A percentile compares a stretch with the other conserved stretches of the same genome.
These are phyloP conservation scores for Bombus pascuorum DNA, from an alignment of 1,140 invertebrate genomes.

Conservation along the genomic window DNA sequence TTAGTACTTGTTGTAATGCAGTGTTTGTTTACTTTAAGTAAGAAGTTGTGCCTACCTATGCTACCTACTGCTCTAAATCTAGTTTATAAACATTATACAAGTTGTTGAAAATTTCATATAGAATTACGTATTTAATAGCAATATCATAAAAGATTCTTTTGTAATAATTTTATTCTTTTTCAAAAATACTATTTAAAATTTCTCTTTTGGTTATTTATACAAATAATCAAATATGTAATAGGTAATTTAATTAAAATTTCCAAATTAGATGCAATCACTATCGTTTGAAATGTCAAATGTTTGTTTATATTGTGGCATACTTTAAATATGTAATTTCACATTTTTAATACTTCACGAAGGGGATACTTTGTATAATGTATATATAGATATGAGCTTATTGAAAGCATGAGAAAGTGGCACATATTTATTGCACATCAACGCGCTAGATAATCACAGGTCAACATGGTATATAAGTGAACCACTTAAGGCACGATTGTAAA, in stretches of 20 bases:
- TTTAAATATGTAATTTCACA: neutral
- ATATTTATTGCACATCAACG: neutral
- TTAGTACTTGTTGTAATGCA: too few species aligned
- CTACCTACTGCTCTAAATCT: too few species aligned
- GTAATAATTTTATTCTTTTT: too few species aligned
- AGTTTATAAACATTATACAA: too few species aligned
- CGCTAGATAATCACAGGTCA: neutral
- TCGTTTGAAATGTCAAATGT: neutral
- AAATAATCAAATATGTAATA: too few species aligned
- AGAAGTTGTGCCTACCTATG: too few species aligned
- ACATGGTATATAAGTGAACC: neutral
- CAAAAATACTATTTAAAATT: neutral
- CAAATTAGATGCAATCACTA: neutral
- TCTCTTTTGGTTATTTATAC: too few species aligned
- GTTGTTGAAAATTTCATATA: too few species aligned
- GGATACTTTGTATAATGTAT: neutral
- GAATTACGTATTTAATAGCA: too few species aligned
- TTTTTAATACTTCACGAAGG: neutral
- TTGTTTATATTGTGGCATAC: neutral
- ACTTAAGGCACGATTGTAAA: neutral
- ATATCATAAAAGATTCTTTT: too few species aligned
- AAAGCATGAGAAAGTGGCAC: neutral
- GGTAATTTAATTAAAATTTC: too few species aligned
- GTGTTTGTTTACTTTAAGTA: too few species aligned
- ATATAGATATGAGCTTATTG: neutral